A percentile compares a stretch with the other conserved stretches of the same genome.
phyloP scores from a whole-genome alignment of 2,113 vertebrate species.

The Limanda limanda region DNA sequence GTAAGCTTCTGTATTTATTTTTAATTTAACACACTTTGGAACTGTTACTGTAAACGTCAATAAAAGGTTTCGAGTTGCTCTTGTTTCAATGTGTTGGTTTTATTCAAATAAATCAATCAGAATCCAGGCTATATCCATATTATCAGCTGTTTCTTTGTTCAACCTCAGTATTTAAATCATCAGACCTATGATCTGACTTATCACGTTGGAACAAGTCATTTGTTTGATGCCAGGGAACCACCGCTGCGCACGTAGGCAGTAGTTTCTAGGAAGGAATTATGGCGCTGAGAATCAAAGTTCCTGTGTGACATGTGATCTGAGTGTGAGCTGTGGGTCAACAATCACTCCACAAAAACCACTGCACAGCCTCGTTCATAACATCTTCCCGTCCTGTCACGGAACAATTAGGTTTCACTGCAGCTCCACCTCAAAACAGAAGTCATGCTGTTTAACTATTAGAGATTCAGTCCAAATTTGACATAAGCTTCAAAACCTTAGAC shows the following conservation, averaged over 20 bases:
- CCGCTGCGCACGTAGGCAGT: conserved; percentile 12
- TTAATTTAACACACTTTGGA: conserved; percentile 53
- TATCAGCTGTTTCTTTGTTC: not conserved
- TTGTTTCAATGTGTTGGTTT: conserved; percentile 1
- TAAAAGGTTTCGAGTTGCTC: conserved; percentile 41
- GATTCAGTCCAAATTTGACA: too few relatives aligned
- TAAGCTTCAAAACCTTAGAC: too few relatives aligned
- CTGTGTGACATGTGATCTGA: conserved; percentile 12
- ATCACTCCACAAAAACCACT: conserved; percentile 10
- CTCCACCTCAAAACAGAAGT: not conserved
- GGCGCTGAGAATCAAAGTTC: conserved; percentile 39
- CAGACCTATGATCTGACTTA: conserved; percentile 4
- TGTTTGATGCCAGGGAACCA: conserved; percentile 14
- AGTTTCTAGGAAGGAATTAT: conserved; percentile 43
- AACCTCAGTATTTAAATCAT: not conserved
- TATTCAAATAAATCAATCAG: not conserved
- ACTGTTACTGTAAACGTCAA: conserved; percentile 47
- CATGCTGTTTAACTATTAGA: not conserved
- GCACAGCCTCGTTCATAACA: not conserved
- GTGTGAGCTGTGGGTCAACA: conserved; percentile 1
- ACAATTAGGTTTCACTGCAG: too few relatives aligned
- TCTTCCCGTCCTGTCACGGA: too few relatives aligned
- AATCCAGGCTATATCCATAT: not conserved
- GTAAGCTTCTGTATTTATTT: conserved; percentile 62
- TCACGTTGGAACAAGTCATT: not conserved